phyloP scores from a whole-genome alignment of 2,797 vertebrate genomes.

The Hypotaenidia philippensis region DNA sequence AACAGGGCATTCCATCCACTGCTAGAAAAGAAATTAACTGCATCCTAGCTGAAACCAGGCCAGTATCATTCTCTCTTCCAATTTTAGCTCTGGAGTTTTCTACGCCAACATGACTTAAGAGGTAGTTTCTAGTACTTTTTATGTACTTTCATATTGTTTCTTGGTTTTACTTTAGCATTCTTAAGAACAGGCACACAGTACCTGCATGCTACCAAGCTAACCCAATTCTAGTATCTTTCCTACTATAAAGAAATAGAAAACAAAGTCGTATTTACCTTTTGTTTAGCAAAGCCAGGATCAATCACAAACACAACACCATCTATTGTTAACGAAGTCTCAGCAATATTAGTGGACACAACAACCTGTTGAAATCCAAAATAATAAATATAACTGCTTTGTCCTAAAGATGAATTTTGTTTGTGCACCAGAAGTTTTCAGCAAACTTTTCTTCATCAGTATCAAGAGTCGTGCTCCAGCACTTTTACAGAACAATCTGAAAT shows the following conservation, averaged over 20 bases:
- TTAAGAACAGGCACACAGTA: not conserved
- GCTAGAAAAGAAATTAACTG: too few relatives aligned
- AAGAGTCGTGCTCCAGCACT: not conserved
- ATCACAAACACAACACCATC: slow-evolving; percentile 98
- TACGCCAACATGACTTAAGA: rapidly evolving
- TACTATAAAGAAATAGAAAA: not conserved
- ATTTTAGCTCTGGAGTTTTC: not conserved
- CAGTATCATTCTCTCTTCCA: not conserved
- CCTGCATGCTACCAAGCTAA: not conserved
- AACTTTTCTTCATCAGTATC: not conserved
- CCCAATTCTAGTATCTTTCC: not conserved
- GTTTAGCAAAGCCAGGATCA: slow-evolving; percentile 98
- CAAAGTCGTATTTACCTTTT: slow-evolving; percentile 86
- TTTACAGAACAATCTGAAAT: not conserved
- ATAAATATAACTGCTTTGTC: not conserved
- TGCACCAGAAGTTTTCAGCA: not conserved
- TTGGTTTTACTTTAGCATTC: not conserved
- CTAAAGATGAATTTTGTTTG: not conserved
- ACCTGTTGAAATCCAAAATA: slow-evolving; percentile 80
- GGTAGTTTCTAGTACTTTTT: not conserved
- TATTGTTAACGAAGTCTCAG: slow-evolving; percentile 97
- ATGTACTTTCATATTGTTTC: not conserved
- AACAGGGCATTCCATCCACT: too few relatives aligned
- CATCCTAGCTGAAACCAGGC: too few relatives aligned
- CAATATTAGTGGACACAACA: slow-evolving; percentile 98